A percentile compares a stretch with the other conserved stretches of the same genome.
Conservation (phyloP, 2,797 vertebrate genomes). For the Liasis olivaceus region DNA sequence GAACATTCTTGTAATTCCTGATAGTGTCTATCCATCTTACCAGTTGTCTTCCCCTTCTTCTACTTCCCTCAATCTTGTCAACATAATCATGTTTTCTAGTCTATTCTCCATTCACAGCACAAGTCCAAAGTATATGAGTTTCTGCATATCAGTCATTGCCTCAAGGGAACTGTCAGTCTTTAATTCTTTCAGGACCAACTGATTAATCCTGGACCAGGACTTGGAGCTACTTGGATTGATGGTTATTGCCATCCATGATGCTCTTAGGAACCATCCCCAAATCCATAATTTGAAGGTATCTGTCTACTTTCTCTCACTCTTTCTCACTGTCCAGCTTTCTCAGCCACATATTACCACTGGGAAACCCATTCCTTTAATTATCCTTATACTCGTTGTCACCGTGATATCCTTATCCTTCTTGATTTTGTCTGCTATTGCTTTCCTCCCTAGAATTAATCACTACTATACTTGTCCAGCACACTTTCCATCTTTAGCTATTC, state of each 20-base stretch:
- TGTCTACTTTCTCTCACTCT: not conserved
- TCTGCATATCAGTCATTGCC: not conserved
- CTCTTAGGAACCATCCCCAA: not conserved
- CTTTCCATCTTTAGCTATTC: not conserved
- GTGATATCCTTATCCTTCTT: not conserved
- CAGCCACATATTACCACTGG: not conserved
- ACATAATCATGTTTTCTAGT: not conserved
- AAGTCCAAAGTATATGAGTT: not conserved
- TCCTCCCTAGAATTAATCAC: not conserved
- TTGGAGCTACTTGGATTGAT: not conserved
- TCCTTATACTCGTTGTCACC: not conserved
- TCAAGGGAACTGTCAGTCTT: not conserved
- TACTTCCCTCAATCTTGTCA: not conserved
- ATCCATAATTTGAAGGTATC: not conserved
- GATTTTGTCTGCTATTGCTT: not conserved
- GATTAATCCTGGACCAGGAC: not conserved
- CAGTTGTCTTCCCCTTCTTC: not conserved
- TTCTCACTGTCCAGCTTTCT: not conserved
- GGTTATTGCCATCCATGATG: too few relatives aligned
- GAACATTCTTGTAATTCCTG: not conserved
- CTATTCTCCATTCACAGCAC: not conserved
- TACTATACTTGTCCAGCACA: not conserved
- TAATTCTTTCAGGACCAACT: not conserved
- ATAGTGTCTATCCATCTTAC: not conserved
- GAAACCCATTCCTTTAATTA: not conserved